Evolutionary conservation across 2,888 invertebrate species (phyloP), one percentile per base, ranked within the genome.

Genomic region (Ophion ellenae): DNA sequence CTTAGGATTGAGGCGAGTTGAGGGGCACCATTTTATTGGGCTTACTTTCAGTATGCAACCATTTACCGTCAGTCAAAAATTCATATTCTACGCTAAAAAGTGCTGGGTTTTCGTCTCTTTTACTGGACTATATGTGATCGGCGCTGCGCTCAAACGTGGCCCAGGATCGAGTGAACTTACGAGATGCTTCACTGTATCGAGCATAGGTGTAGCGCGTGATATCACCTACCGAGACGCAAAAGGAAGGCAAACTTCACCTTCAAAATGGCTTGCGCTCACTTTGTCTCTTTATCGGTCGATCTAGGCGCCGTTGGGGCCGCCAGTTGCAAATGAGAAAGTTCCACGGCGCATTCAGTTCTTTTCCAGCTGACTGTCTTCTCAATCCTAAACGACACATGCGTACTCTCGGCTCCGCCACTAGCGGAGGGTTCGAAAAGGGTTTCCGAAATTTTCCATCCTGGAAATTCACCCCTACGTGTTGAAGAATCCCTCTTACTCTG

Each of bases 381-480:
- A 32, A 32, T 32, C 32, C 40, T 40, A 40, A 40, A 40, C 9
- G 9, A 7, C 9, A 40, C 40, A 40, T 40, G 9, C 32, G 4
- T 4, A 32, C 32, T 32, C 32, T 32, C 32, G 17, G 17, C 71
- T 66, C 57, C 67, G 67, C 67, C 36, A 45, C 59, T 45, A 28
- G 36, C 40, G 81, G 73, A 74, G 81, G 77, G 59, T 77, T 74
- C 45, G 40, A 24, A 66, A 36, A 10, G 10, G 76, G 71, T 64
- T 81, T 81, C 81, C 47, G 45, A 84, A 84, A 81, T 61, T 74
- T 84, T 84, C 84, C 84, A 84, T 64, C 67, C 28, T 84, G 84
- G 84, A 81, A 76, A 71, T 63, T 67, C 63, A 81, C 67, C 36
- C 73, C 53, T 3, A 10, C 14, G 63, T 57, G 24, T 28, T 9